These are phyloP conservation scores for Drosophila subquinaria DNA, from an alignment of 2,888 invertebrate genomes.

Conservation along the genomic window DNA sequence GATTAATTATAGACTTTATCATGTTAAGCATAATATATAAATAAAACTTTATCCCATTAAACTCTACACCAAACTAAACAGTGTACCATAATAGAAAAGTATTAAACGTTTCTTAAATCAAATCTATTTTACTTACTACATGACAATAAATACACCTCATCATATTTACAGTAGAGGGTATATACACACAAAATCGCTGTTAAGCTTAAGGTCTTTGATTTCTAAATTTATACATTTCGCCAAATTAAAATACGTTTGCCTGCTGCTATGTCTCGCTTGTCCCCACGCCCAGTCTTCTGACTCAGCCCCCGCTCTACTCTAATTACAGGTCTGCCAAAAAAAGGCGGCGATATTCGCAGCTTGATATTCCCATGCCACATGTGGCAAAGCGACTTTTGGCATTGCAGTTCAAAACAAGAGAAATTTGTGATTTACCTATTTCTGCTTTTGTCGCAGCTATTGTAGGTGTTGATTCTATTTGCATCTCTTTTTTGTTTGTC, in stretches of 20 bases:
- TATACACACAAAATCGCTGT: neutral
- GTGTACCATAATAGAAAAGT: neutral
- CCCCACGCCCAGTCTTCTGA: neutral
- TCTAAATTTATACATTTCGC: conserved; percentile 51
- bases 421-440: conserved; percentile 47
- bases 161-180: neutral
- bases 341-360: conserved; percentile 24
- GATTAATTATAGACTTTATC: neutral
- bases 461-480: conserved; percentile 45
- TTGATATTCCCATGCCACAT: conserved; percentile 45
- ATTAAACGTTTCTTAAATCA: neutral
- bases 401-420: conserved; percentile 36
- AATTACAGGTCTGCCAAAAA: conserved; percentile 56
- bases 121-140: neutral
- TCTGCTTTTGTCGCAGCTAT: conserved; percentile 15
- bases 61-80: neutral
- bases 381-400: conserved; percentile 50
- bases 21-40: neutral
- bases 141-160: neutral
- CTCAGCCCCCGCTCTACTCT: conserved; percentile 12
- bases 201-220: conserved; percentile 56
- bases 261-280: conserved; percentile 23
- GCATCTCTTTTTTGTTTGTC: conserved; percentile 13
- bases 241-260: conserved; percentile 58
- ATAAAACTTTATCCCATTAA: neutral